These are phyloP conservation scores for Heliconius hewitsoni DNA, from an alignment of 1,140 invertebrate species.

Conservation along the genomic window DNA sequence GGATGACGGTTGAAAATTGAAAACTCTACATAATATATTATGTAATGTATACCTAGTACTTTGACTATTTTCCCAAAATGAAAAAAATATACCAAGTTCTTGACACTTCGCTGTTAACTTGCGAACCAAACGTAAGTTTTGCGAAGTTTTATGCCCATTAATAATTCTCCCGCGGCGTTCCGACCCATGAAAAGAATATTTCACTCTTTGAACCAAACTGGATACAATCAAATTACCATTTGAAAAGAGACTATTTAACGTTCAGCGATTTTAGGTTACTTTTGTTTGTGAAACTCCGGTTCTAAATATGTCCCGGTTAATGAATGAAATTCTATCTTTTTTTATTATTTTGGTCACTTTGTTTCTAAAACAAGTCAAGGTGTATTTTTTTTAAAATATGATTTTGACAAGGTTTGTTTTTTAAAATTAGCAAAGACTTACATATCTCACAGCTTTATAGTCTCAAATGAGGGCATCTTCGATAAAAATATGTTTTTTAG, in stretches of 20 bases:
- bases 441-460: too few species aligned
- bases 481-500: too few species aligned
- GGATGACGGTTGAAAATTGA: neutral
- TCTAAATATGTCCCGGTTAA: slow-evolving; percentile 10
- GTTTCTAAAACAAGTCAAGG: neutral
- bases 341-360: neutral
- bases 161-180: slow-evolving; percentile 66
- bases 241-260: slow-evolving; percentile 67
- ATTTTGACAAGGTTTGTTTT: too few species aligned
- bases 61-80: neutral
- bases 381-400: neutral
- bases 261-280: slow-evolving; percentile 55
- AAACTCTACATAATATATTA: neutral
- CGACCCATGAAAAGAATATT: slow-evolving; percentile 72
- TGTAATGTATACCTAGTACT: neutral
- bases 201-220: slow-evolving; percentile 73
- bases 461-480: too few species aligned
- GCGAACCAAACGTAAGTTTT: slow-evolving; percentile 39
- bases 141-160: slow-evolving; percentile 64
- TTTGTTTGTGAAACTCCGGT: slow-evolving; percentile 31
- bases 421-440: too few species aligned
- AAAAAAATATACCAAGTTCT: slow-evolving; percentile 9
- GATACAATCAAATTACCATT: slow-evolving; percentile 77
- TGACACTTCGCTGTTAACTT: slow-evolving; percentile 18
- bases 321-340: neutral